Percentiles rank a stretch among this genome's conserved stretches.
Evolutionary conservation across 2,113 vertebrate species (phyloP).

Genomic region (Dicrurus megarhynchus): DNA sequence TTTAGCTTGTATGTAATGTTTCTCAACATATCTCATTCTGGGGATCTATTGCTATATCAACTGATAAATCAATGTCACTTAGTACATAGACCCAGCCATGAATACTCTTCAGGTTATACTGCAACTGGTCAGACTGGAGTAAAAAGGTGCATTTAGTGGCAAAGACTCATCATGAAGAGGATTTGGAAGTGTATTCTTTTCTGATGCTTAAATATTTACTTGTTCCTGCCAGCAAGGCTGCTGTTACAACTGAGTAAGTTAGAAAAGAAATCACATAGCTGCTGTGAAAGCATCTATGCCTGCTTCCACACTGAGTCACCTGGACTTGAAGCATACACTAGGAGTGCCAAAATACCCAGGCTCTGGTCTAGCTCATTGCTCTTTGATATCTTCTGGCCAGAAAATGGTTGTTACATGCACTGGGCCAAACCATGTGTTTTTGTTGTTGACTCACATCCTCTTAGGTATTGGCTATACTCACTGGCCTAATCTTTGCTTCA

Average conservation of each 20-base stretch:
- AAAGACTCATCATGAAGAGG: not conserved
- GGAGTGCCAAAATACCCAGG: not conserved
- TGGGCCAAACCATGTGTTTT: conserved; percentile 18
- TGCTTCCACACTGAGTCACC: conserved; percentile 32
- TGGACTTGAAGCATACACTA: not conserved
- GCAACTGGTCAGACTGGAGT: not conserved
- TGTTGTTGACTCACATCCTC: conserved; percentile 31
- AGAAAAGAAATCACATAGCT: conserved; percentile 2
- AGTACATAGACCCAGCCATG: not conserved
- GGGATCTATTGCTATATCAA: not conserved
- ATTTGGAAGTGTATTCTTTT: not conserved
- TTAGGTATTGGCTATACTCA: not conserved
- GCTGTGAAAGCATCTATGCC: conserved; percentile 21
- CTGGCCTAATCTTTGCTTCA: conserved; percentile 17
- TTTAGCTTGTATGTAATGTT: not conserved
- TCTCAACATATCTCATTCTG: not conserved
- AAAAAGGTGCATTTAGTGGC: not conserved
- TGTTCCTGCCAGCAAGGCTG: not conserved
- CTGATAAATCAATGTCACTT: not conserved
- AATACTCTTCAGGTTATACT: not conserved
- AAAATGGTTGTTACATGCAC: not conserved
- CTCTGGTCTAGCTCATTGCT: conserved; percentile 1
- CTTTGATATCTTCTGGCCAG: conserved; percentile 20
- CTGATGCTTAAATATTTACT: not conserved
- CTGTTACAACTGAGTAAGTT: not conserved